These are phyloP conservation scores for Drosophila quadrilineata DNA, from an alignment of 1,140 invertebrate genomes.

Conservation along the genomic window DNA sequence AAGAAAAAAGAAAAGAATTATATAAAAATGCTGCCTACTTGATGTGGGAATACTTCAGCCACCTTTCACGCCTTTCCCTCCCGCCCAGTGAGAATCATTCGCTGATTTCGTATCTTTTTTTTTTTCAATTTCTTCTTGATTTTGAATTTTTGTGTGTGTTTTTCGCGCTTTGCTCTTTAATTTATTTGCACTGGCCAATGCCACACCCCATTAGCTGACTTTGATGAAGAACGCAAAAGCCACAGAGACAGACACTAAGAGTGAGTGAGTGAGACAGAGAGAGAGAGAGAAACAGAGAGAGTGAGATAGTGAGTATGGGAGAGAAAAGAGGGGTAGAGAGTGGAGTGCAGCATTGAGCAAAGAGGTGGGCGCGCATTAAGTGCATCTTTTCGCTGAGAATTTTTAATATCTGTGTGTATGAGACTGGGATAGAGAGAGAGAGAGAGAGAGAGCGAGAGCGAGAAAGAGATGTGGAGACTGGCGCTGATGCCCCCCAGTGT, in stretches of 20 bases:
- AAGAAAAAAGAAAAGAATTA: too few relatives aligned
- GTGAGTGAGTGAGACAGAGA: background rate
- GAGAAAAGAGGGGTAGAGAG: background rate
- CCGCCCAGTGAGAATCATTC: background rate
- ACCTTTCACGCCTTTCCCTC: background rate
- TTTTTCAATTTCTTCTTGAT: constrained; percentile 3
- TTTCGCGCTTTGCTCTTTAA: constrained; percentile 67
- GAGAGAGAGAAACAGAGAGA: too few relatives aligned
- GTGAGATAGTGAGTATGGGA: background rate
- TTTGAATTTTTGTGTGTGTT: constrained; percentile 44
- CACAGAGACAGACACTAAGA: too few relatives aligned
- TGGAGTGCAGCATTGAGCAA: background rate
- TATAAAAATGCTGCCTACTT: too few relatives aligned
- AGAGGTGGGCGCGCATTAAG: constrained; percentile 37
- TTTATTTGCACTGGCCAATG: constrained; percentile 74
- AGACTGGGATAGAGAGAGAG: too few relatives aligned
- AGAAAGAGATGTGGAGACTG: background rate
- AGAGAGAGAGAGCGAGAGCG: too few relatives aligned
- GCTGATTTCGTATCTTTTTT: background rate
- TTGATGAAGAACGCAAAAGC: too few relatives aligned
- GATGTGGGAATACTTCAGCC: too few relatives aligned
- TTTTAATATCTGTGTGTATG: too few relatives aligned
- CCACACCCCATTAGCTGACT: constrained; percentile 69
- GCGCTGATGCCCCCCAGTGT: constrained; percentile 13
- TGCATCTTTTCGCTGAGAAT: constrained; percentile 33